Percentiles rank a stretch among this genome's conserved stretches.
These are phyloP conservation scores for Parnassius glacialis DNA, from an alignment of 2,888 invertebrate species.

Conservation along the genomic window DNA sequence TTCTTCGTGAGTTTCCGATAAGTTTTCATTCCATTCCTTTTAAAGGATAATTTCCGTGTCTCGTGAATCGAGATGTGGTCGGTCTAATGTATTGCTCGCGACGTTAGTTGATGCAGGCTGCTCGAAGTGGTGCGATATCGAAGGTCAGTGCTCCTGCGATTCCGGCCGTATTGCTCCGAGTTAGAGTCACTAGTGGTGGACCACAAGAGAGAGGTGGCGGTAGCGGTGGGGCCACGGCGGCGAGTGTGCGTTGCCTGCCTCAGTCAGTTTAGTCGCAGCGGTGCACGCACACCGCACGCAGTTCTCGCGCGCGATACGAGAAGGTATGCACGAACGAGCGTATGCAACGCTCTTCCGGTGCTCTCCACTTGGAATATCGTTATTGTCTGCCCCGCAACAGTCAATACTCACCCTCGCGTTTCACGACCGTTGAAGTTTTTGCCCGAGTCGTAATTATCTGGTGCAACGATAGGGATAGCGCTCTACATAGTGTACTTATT, in stretches of 20 bases:
- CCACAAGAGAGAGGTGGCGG: constrained; percentile 65
- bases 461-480: constrained; percentile 24
- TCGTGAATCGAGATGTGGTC: not conserved
- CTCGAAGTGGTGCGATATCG: constrained; percentile 51
- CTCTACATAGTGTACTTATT: constrained; percentile 30
- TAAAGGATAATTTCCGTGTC: constrained; percentile 26
- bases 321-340: constrained; percentile 57
- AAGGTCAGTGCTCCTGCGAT: constrained; percentile 75
- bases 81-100: constrained; percentile 15
- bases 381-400: constrained; percentile 24
- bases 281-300: constrained; percentile 81
- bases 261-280: constrained; percentile 73
- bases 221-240: constrained; percentile 71
- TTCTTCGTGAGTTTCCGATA: constrained; percentile 22
- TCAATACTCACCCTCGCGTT: constrained; percentile 31
- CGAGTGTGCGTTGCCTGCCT: constrained; percentile 58
- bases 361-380: constrained; percentile 31
- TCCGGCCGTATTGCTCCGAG: constrained; percentile 68
- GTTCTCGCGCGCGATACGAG: constrained; percentile 79
- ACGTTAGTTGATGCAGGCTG: constrained; percentile 43
- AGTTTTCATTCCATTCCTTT: constrained; percentile 26
- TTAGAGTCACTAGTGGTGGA: constrained; percentile 70
- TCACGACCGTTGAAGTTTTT: constrained; percentile 25
- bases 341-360: constrained; percentile 71
- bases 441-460: constrained; percentile 26